Evolutionary conservation across 2,113 vertebrate genomes (phyloP), one percentile per base, ranked within the genome.

Genomic region (Chascanopsetta lugubris): DNA sequence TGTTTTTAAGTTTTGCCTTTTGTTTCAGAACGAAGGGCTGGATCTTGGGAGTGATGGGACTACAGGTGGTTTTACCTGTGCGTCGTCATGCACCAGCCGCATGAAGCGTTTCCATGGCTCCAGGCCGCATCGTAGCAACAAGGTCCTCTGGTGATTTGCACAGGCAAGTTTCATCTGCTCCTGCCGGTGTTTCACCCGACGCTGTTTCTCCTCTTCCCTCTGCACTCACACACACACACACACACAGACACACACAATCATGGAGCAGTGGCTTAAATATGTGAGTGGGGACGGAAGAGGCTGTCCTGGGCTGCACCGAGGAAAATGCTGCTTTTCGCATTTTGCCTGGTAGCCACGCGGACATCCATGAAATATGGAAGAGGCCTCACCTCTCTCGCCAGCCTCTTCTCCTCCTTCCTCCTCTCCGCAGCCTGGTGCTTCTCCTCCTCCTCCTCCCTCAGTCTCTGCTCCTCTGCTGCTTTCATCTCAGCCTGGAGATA

Each of bases 171-270:
- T 85, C 48, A 89, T 83, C 13, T 94, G 85, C 78, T 94, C 88
- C 69, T 88, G 89, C 15, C 92, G 92, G 69, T 84, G 90, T 72
- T 93, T 90, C 51, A 88, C 65, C 77, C 89, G 91, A 77, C 12
- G 90, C 85, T 94, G 93, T 69, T 92, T 96, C 75, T 96, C 94
- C 75, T 94, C 60, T 77, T 97, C 93, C 87, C 90, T 94, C 97
- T 99, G 43, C 22, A 58, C 56, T 57, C 29, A 10, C 62, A 62
- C 8, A 25, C 4, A 62, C 25, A 13, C 13, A 26, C 24, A 13
- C 11, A 15, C 2, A 49, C 17, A n/a, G 15, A 17, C 38, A 40
- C n/a, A n/a, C n/a, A 18, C 7, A n/a, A 42, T 42, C n/a, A 11
- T n/a, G 15, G 6, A n/a, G n/a, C 38, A 42, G 15, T 42, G 4